These are phyloP conservation scores for Stenurella melanura DNA, from an alignment of 2,888 invertebrate species.

Conservation along the genomic window DNA sequence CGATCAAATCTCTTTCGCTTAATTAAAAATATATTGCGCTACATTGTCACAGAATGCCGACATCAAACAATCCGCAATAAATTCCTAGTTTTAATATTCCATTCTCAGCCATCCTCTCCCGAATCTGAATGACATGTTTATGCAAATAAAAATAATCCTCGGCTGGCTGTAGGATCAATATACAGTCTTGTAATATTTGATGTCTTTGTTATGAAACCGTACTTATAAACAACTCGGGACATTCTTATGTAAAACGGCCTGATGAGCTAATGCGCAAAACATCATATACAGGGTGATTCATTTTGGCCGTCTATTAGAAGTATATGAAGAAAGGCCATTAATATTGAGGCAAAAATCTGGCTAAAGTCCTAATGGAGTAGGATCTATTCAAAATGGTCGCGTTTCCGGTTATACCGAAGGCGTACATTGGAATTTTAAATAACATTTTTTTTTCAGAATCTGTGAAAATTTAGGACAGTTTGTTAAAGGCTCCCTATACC, in stretches of 20 bases:
- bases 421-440: no score
- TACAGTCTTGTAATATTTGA: slow-evolving; percentile 43
- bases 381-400: no score
- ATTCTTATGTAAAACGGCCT: slow-evolving; percentile 45
- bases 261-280: slow-evolving; percentile 46
- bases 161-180: slow-evolving; percentile 29
- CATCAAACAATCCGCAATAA: slow-evolving; percentile 22
- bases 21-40: slow-evolving; percentile 26
- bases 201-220: slow-evolving; percentile 41
- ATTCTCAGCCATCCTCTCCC: slow-evolving; percentile 14
- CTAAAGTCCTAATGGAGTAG: no score
- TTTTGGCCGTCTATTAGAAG: no score
- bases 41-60: slow-evolving; percentile 11
- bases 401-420: no score
- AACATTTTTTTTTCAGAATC: no score
- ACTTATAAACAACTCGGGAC: slow-evolving; percentile 34
- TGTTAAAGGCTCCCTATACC: no score
- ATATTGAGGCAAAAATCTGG: no score
- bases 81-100: slow-evolving; percentile 29
- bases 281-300: no score
- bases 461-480: no score
- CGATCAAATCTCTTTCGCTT: slow-evolving; percentile 17
- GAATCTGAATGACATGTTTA: slow-evolving; percentile 48
- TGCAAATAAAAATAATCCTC: slow-evolving; percentile 45
- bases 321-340: no score